phyloP scores from a whole-genome alignment of 2,797 vertebrate genomes.

The Peromyscus nudipes region DNA sequence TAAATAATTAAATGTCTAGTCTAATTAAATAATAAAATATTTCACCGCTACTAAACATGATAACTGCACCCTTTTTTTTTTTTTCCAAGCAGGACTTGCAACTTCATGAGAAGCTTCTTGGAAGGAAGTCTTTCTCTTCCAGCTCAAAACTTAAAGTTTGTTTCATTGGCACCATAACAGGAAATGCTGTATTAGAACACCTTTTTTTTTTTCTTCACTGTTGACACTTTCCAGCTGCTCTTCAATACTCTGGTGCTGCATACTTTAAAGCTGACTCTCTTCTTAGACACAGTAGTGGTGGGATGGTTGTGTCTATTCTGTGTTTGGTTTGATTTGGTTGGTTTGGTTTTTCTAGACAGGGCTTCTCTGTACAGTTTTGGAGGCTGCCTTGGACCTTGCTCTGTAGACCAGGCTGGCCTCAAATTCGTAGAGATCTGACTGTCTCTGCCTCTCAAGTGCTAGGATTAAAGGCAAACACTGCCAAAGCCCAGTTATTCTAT shows the following conservation, averaged over 20 bases:
- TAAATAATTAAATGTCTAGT: background rate
- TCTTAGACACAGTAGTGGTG: background rate
- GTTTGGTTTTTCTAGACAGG: background rate
- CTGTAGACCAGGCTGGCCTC: background rate
- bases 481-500: background rate
- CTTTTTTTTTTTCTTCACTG: background rate
- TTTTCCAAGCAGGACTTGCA: background rate
- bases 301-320: background rate
- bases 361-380: background rate
- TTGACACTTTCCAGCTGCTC: background rate
- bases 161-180: background rate
- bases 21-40: conserved; percentile 9
- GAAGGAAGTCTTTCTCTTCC: background rate
- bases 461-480: background rate
- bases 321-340: background rate
- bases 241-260: background rate
- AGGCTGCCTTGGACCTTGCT: background rate
- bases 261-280: background rate
- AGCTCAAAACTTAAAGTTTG: background rate
- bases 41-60: background rate
- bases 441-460: background rate
- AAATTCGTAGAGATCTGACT: background rate
- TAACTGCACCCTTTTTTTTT: background rate
- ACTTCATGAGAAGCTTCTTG: background rate
- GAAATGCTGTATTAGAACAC: background rate